phyloP scores from a whole-genome alignment of 2,113 vertebrate genomes.

The Pedionomus torquatus region DNA sequence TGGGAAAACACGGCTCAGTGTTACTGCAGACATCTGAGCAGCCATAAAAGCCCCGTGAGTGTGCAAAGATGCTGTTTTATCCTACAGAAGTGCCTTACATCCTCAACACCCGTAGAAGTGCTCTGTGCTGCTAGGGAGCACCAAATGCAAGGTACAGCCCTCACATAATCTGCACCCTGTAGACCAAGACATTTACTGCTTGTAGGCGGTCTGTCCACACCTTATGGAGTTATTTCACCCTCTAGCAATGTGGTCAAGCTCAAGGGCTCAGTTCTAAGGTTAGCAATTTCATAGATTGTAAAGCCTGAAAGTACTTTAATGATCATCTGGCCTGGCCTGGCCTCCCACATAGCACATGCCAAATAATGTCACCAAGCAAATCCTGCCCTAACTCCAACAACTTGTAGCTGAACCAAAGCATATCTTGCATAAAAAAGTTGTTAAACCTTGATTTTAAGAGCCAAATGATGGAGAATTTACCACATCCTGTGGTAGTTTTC shows the following conservation, averaged over 20 bases:
- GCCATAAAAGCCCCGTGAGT: background rate
- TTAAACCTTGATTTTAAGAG: background rate
- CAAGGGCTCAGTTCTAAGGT: background rate
- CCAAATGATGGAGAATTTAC: background rate
- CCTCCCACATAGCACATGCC: background rate
- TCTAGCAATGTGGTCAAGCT: background rate
- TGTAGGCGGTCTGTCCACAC: background rate
- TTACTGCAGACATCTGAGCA: background rate
- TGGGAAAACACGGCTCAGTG: background rate
- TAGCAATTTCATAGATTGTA: background rate
- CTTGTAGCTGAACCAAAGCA: background rate
- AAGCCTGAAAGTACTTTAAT: background rate
- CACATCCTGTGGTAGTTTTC: background rate
- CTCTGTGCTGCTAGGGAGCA: background rate
- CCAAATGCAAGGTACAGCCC: background rate
- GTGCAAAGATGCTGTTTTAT: background rate
- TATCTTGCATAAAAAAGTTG: background rate
- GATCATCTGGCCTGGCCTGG: background rate
- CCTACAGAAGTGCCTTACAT: background rate
- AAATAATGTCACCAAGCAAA: conserved; percentile 4
- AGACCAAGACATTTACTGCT: background rate
- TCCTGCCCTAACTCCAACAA: background rate
- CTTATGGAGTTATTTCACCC: background rate
- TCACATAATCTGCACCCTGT: background rate
- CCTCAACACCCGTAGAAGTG: background rate